A percentile compares a stretch with the other conserved stretches of the same genome.
Conservation (phyloP, 2,113 vertebrate genomes). For the Poecilia latipinna region DNA sequence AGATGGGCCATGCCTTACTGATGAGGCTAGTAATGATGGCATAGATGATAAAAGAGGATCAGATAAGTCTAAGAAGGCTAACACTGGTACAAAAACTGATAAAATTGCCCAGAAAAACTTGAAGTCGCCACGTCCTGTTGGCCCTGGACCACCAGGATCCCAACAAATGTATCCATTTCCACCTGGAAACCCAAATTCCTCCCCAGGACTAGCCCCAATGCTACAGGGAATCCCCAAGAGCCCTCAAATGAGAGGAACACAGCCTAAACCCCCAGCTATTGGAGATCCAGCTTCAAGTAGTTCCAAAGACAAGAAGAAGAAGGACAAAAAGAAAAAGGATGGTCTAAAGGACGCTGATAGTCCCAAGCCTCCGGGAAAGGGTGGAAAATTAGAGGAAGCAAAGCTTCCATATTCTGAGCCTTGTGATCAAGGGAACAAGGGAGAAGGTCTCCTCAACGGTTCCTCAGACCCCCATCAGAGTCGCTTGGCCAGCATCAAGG, state of each 20-base stretch:
- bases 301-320: conserved; percentile 99
- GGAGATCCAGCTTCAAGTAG: conserved; percentile 89
- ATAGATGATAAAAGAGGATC: conserved; percentile 90
- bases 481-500: conserved; percentile 97
- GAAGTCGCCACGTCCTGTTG: conserved; percentile 90
- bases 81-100: conserved; percentile 84
- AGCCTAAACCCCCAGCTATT: conserved; percentile 90
- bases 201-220: conserved; percentile 85
- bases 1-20: conserved; percentile 89
- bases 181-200: conserved; percentile 86
- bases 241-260: conserved; percentile 94
- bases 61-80: conserved; percentile 90
- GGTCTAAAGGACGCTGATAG: conserved; percentile 89
- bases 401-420: conserved; percentile 92
- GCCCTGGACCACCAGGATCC: conserved; percentile 78
- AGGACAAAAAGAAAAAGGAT: conserved; percentile 98
- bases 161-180: conserved; percentile 94
- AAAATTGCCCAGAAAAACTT: conserved; percentile 92
- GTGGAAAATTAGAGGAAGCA: conserved; percentile 88
- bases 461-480: conserved; percentile 94
- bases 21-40: conserved; percentile 94
- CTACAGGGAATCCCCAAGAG: conserved; percentile 95
- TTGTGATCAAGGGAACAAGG: conserved; percentile 84
- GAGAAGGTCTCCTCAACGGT: conserved; percentile 92
- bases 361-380: conserved; percentile 89